Evolutionary conservation across 2,113 vertebrate species (phyloP).

Genomic region (Sterna hirundo): DNA sequence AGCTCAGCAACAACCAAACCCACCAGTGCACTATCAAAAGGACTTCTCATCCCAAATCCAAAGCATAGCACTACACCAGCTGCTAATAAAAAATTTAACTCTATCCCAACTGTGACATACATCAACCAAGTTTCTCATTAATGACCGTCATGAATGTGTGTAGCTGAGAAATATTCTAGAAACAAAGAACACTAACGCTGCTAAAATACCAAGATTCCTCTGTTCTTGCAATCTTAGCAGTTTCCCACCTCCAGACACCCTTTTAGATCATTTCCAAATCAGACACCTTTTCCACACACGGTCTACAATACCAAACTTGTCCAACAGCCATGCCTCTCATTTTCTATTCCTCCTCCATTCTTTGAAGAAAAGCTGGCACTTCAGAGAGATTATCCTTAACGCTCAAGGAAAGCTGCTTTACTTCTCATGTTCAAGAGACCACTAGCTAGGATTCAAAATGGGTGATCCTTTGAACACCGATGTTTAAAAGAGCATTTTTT

Average conservation of each 20-base stretch:
- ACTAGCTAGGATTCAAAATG: not conserved
- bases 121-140: not conserved
- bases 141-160: not conserved
- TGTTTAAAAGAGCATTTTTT: not conserved
- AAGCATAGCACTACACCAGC: not conserved
- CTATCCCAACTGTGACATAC: not conserved
- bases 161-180: not conserved
- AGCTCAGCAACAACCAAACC: not conserved
- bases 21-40: not conserved
- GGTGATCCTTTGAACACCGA: not conserved
- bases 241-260: not conserved
- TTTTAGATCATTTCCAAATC: not conserved
- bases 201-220: not conserved
- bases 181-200: not conserved
- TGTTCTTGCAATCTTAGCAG: not conserved
- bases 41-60: not conserved
- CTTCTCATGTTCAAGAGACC: not conserved
- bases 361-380: not conserved
- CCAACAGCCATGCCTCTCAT: not conserved
- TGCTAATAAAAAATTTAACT: not conserved
- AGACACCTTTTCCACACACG: not conserved
- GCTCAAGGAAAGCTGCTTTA: not conserved
- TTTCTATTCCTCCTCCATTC: constrained; percentile 9
- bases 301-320: not conserved
- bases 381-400: not conserved